Evolutionary conservation across 2,113 vertebrate genomes (phyloP).

Genomic region (Psittacara wagleri): DNA sequence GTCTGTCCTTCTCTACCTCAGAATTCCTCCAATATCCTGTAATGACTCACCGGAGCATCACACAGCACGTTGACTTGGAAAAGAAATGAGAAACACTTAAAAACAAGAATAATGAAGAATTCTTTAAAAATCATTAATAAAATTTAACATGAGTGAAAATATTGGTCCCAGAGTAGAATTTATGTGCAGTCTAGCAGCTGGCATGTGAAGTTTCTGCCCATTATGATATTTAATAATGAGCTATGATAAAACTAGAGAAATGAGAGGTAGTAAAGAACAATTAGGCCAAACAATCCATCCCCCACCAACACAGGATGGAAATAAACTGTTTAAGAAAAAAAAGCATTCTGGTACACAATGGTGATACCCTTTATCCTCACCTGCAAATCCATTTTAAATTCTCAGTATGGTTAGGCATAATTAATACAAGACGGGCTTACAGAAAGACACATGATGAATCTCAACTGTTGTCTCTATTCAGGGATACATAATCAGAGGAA

Average conservation of each 20-base stretch:
- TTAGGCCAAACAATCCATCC: background rate
- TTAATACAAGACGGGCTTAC: background rate
- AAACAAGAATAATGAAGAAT: background rate
- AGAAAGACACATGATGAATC: background rate
- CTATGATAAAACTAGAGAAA: background rate
- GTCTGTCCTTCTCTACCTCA: background rate
- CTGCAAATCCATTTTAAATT: background rate
- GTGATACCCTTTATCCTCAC: background rate
- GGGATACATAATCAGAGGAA: background rate
- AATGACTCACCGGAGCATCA: background rate
- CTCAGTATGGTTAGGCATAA: background rate
- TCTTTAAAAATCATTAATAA: background rate
- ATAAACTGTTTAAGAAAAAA: background rate
- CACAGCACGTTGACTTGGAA: background rate
- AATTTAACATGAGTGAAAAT: background rate
- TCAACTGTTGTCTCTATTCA: background rate
- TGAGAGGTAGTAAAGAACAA: background rate
- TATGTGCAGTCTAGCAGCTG: slow-evolving; percentile 29
- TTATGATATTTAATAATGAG: slow-evolving; percentile 10
- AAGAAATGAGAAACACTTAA: background rate
- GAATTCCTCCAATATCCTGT: background rate
- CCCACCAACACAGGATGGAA: background rate
- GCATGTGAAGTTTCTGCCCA: background rate
- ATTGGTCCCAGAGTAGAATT: slow-evolving; percentile 28
- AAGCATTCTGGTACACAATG: background rate